These are phyloP conservation scores for Denticeps clupeoides DNA, from an alignment of 2,797 vertebrate genomes.

Conservation along the genomic window DNA sequence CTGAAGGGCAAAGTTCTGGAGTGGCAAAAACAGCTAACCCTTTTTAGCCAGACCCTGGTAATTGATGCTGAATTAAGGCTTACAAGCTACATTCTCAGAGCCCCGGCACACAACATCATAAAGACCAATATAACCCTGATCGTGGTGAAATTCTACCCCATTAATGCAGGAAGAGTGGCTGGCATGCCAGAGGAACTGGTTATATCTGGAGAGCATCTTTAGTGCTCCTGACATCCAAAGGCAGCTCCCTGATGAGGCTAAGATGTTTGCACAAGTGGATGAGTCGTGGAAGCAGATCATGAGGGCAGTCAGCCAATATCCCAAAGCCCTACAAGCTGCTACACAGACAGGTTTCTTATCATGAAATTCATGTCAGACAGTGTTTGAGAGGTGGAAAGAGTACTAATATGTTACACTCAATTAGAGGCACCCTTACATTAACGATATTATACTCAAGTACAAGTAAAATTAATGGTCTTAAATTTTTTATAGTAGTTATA, in stretches of 20 bases:
- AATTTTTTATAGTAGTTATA: too few relatives aligned
- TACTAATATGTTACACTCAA: too few relatives aligned
- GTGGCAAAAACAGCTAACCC: constrained; percentile 59
- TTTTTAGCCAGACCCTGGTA: constrained; percentile 78
- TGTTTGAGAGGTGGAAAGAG: too few relatives aligned
- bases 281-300: constrained; percentile 79
- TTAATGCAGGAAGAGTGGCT: constrained; percentile 66
- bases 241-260: constrained; percentile 69
- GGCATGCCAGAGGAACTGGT: constrained; percentile 71
- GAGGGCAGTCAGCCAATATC: constrained; percentile 62
- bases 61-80: too few relatives aligned
- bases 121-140: neutral
- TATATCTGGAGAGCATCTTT: constrained; percentile 77
- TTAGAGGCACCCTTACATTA: too few relatives aligned
- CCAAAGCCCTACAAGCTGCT: constrained; percentile 62
- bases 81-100: too few relatives aligned
- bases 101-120: too few relatives aligned
- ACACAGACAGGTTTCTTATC: constrained; percentile 60
- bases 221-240: constrained; percentile 70
- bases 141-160: neutral
- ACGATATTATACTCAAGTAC: too few relatives aligned
- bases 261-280: constrained; percentile 75
- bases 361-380: neutral
- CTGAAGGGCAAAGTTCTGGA: constrained; percentile 66
- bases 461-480: too few relatives aligned